Conservation (phyloP, 2,888 invertebrate genomes). For the Tinea pellionella region DNA sequence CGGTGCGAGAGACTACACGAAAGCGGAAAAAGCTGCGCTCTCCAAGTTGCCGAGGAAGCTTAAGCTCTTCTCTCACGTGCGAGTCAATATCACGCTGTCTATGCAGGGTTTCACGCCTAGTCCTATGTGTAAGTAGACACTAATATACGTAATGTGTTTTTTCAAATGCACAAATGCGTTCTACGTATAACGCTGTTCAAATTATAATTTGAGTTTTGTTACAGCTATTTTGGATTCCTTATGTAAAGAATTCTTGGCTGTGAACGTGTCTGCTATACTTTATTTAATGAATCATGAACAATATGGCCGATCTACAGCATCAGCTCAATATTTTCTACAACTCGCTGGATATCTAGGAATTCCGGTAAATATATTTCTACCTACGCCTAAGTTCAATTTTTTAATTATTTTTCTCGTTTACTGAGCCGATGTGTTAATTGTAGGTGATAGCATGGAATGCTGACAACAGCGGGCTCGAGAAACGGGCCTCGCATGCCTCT, state of each 20-base stretch:
- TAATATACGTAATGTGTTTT: too few species aligned
- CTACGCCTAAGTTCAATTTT: too few species aligned
- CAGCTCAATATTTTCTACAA: constrained; percentile 94
- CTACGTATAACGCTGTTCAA: too few species aligned
- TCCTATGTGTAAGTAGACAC: constrained; percentile 74
- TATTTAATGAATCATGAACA: constrained; percentile 96
- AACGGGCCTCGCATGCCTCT: constrained; percentile 86
- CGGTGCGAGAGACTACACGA: constrained; percentile 78
- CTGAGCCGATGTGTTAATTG: background rate
- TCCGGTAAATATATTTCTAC: constrained; percentile 70
- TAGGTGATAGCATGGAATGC: constrained; percentile 96
- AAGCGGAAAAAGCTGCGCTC: constrained; percentile 76
- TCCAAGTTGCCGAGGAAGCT: constrained; percentile 74
- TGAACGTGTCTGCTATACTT: constrained; percentile 91
- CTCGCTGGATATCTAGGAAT: constrained; percentile 94
- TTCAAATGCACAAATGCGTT: too few species aligned
- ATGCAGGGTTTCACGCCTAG: constrained; percentile 81
- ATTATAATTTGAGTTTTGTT: constrained; percentile 23
- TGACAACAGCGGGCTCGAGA: constrained; percentile 90
- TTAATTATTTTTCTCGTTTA: too few species aligned
- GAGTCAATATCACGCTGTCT: constrained; percentile 75
- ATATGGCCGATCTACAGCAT: constrained; percentile 92
- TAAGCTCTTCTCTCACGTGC: constrained; percentile 76
- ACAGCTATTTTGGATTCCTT: constrained; percentile 89
- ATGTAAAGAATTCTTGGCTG: constrained; percentile 89